phyloP scores from a whole-genome alignment of 2,113 vertebrate genomes.

The Boleophthalmus pectinirostris region DNA sequence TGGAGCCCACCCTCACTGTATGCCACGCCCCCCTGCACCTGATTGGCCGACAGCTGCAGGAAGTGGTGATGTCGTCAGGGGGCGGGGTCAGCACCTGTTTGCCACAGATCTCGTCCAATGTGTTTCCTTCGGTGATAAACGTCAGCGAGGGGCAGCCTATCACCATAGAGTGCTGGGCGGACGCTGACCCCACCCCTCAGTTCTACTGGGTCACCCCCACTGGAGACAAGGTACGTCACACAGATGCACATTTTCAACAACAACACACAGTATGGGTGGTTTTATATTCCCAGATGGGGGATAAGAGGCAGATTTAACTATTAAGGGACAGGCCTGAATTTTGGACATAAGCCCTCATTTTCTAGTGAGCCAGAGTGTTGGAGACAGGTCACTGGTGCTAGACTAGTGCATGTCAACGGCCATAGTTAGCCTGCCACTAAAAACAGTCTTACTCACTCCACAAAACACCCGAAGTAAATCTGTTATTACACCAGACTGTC shows the following conservation, averaged over 20 bases:
- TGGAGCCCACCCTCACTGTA: slow-evolving; percentile 76
- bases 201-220: slow-evolving; percentile 83
- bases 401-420: too few species aligned
- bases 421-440: too few species aligned
- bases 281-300: too few species aligned
- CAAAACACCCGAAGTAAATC: too few species aligned
- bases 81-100: slow-evolving; percentile 70
- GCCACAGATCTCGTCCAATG: slow-evolving; percentile 73
- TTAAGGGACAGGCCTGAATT: too few species aligned
- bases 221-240: slow-evolving; percentile 72
- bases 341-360: too few species aligned
- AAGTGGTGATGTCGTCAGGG: slow-evolving; percentile 63
- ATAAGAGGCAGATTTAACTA: too few species aligned
- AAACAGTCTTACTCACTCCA: too few species aligned
- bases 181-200: slow-evolving; percentile 79
- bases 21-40: slow-evolving; percentile 75
- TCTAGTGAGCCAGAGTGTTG: too few species aligned
- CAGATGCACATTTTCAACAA: neutral
- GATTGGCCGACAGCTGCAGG: slow-evolving; percentile 73
- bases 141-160: slow-evolving; percentile 71
- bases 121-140: slow-evolving; percentile 70
- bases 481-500: too few species aligned
- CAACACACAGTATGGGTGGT: neutral
- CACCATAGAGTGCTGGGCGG: slow-evolving; percentile 77
- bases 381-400: too few species aligned